A percentile compares a stretch with the other conserved stretches of the same genome.
Evolutionary conservation across 1,140 invertebrate genomes (phyloP).

Genomic region (Papilio polytes): DNA sequence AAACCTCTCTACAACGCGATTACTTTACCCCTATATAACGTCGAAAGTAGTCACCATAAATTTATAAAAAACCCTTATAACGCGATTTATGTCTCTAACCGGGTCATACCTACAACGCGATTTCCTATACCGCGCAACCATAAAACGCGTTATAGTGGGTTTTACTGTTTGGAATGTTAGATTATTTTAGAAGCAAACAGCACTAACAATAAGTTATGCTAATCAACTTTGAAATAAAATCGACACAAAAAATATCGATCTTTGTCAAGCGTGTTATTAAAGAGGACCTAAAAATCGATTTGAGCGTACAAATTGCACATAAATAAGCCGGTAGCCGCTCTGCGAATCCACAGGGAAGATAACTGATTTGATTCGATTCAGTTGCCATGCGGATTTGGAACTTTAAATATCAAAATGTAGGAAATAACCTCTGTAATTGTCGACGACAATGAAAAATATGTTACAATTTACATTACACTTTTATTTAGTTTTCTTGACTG

Average conservation of each 20-base stretch:
- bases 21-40: no score
- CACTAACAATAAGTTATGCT: neutral
- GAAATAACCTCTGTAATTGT: neutral
- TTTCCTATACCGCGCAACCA: no score
- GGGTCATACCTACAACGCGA: no score
- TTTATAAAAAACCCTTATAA: no score
- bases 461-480: neutral
- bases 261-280: constrained; percentile 45
- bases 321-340: constrained; percentile 37
- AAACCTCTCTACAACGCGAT: no score
- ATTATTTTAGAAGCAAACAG: neutral
- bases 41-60: no score
- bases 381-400: constrained; percentile 13
- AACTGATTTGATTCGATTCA: constrained; percentile 40
- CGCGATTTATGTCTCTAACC: no score
- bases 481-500: no score
- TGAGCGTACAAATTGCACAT: constrained; percentile 40
- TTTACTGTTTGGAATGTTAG: no score
- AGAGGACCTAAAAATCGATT: constrained; percentile 43
- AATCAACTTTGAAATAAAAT: constrained; percentile 27
- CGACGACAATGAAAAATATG: neutral
- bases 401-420: neutral
- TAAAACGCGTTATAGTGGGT: no score
- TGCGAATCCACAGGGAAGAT: constrained; percentile 31
- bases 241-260: constrained; percentile 39